Conservation (phyloP, 1,140 invertebrate genomes). For the Chionoecetes opilio region DNA sequence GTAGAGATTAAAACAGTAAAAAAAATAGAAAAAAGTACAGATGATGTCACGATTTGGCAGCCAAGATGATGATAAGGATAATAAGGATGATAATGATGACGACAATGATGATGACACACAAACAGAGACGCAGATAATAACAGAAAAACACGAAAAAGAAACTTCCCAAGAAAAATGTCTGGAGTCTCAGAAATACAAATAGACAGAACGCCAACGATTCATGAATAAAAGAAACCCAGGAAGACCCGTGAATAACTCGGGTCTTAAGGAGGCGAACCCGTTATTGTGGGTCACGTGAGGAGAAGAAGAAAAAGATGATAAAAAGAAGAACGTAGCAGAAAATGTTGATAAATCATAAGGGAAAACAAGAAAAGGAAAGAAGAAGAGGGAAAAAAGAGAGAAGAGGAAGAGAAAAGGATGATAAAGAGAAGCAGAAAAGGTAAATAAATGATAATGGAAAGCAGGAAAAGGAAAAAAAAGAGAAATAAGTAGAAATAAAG, state of each 20-base stretch:
- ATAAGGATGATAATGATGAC: too few species aligned
- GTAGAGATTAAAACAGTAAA: too few species aligned
- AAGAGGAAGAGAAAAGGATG: neutral
- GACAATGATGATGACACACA: neutral
- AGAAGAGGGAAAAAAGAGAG: neutral
- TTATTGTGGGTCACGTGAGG: constrained; percentile 22
- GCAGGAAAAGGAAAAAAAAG: neutral
- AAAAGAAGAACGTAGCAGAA: neutral
- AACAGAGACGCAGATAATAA: neutral
- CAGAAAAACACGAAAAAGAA: too few species aligned
- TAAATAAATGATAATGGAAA: neutral
- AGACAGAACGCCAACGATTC: neutral
- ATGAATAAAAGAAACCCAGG: neutral
- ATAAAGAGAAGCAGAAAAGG: neutral
- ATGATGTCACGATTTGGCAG: too few species aligned
- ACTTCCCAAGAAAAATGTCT: neutral
- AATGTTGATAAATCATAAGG: too few species aligned
- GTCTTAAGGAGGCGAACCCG: neutral
- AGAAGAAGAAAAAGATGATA: neutral
- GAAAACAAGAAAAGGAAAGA: neutral
- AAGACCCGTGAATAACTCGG: neutral
- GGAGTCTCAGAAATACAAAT: too few species aligned
- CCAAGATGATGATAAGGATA: neutral
- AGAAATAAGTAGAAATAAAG: neutral
- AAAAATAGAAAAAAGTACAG: too few species aligned